A percentile compares a stretch with the other conserved stretches of the same genome.
Conservation (phyloP, 2,888 invertebrate genomes). For the Tachina grossa region DNA sequence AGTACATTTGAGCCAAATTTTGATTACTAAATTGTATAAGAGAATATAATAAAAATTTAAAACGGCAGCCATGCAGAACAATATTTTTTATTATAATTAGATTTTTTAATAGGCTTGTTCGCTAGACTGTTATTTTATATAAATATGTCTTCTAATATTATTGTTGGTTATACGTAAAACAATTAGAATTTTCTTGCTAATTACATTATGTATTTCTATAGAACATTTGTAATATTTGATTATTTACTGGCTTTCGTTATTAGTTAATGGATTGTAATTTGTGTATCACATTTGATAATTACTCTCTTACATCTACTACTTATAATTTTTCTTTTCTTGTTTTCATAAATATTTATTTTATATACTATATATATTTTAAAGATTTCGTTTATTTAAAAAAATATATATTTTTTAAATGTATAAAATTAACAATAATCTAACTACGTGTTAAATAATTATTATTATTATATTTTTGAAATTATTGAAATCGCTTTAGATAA, state of each 20-base stretch:
- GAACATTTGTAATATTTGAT: constrained; percentile 33
- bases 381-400: constrained; percentile 49
- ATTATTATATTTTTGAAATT: constrained; percentile 17
- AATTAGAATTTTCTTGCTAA: constrained; percentile 19
- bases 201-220: not conserved
- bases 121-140: not conserved
- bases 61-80: not conserved
- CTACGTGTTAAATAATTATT: constrained; percentile 29
- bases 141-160: not conserved
- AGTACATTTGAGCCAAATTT: constrained; percentile 10
- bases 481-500: constrained; percentile 20
- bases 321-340: not conserved
- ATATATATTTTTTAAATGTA: constrained; percentile 30
- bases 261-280: constrained; percentile 66
- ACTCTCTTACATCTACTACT: constrained; percentile 15
- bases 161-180: constrained; percentile 26
- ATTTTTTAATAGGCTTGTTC: not conserved
- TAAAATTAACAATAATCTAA: constrained; percentile 59
- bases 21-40: not conserved
- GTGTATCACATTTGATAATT: constrained; percentile 69
- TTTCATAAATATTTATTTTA: constrained; percentile 10
- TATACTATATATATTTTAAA: constrained; percentile 1
- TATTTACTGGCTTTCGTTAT: constrained; percentile 53
- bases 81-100: not conserved
- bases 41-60: constrained; percentile 1